These are phyloP conservation scores for Zaprionus inermis DNA, from an alignment of 1,140 invertebrate species.

Conservation along the genomic window DNA sequence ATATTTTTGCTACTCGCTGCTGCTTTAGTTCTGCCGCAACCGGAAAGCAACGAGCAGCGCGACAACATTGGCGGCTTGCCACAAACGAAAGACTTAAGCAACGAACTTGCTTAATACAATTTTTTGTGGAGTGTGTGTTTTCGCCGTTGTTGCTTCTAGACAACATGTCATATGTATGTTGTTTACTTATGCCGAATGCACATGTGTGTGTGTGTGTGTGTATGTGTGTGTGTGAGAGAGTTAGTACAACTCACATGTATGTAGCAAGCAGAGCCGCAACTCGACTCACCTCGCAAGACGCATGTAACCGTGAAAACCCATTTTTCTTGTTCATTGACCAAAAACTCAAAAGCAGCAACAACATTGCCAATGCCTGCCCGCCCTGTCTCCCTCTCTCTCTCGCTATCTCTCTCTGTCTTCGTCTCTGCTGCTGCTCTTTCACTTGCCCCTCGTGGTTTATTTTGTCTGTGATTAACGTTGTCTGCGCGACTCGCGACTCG, in stretches of 20 bases:
- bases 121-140: slow-evolving; percentile 1
- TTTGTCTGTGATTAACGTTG: slow-evolving; percentile 71
- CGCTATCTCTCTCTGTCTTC: slow-evolving; percentile 4
- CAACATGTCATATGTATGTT: slow-evolving; percentile 51
- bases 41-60: background rate
- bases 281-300: slow-evolving; percentile 48
- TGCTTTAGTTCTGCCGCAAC: slow-evolving; percentile 4
- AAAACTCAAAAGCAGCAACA: slow-evolving; percentile 48
- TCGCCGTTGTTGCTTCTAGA: slow-evolving; percentile 24
- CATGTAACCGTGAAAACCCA: slow-evolving; percentile 81
- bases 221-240: slow-evolving; percentile 1
- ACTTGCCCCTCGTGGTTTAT: slow-evolving; percentile 34
- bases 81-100: slow-evolving; percentile 77
- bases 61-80: background rate
- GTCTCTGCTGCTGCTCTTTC: background rate
- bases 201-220: slow-evolving; percentile 6
- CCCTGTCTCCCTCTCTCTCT: slow-evolving; percentile 24
- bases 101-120: slow-evolving; percentile 69
- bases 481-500: slow-evolving; percentile 36
- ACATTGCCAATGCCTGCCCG: slow-evolving; percentile 40
- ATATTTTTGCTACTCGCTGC: background rate
- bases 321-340: slow-evolving; percentile 82
- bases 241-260: background rate
- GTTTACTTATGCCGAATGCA: slow-evolving; percentile 15
- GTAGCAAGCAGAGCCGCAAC: slow-evolving; percentile 16